phyloP scores from a whole-genome alignment of 1,140 invertebrate species.

The Leptinotarsa lineolata region DNA sequence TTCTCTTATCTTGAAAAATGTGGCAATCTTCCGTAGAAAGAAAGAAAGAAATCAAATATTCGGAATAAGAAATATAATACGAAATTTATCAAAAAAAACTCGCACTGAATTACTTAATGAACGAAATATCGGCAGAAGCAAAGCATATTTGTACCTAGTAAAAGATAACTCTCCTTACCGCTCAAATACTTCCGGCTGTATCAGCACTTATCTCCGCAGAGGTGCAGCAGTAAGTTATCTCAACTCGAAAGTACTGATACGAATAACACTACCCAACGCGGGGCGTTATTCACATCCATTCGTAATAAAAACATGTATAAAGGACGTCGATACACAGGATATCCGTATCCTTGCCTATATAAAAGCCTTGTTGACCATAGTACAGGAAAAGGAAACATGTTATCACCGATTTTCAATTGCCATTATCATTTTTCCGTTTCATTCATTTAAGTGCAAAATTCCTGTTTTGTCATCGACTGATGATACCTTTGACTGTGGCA shows the following conservation, averaged over 20 bases:
- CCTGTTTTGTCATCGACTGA: slow-evolving; percentile 34
- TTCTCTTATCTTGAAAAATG: no score
- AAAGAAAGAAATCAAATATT: no score
- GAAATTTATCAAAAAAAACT: no score
- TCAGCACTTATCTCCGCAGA: slow-evolving; percentile 1
- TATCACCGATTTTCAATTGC: slow-evolving; percentile 55
- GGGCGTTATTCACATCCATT: slow-evolving; percentile 35
- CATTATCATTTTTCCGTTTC: slow-evolving; percentile 50
- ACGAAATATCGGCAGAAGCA: no score
- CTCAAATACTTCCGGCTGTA: not conserved
- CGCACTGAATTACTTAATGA: no score
- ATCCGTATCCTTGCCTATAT: slow-evolving; percentile 53
- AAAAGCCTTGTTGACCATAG: slow-evolving; percentile 44
- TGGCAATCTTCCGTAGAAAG: no score
- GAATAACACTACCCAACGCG: slow-evolving; percentile 10
- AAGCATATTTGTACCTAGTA: no score
- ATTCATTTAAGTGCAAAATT: slow-evolving; percentile 46
- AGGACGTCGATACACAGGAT: slow-evolving; percentile 48
- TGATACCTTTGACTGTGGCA: slow-evolving; percentile 6
- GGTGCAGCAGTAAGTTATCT: not conserved
- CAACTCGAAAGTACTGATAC: slow-evolving; percentile 2
- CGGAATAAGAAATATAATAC: no score
- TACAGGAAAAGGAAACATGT: slow-evolving; percentile 54
- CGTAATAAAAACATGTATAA: slow-evolving; percentile 34
- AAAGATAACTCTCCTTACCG: slow-evolving; percentile 5